These are phyloP conservation scores for Neostethus bicornis DNA, from an alignment of 2,797 vertebrate genomes.

Conservation along the genomic window DNA sequence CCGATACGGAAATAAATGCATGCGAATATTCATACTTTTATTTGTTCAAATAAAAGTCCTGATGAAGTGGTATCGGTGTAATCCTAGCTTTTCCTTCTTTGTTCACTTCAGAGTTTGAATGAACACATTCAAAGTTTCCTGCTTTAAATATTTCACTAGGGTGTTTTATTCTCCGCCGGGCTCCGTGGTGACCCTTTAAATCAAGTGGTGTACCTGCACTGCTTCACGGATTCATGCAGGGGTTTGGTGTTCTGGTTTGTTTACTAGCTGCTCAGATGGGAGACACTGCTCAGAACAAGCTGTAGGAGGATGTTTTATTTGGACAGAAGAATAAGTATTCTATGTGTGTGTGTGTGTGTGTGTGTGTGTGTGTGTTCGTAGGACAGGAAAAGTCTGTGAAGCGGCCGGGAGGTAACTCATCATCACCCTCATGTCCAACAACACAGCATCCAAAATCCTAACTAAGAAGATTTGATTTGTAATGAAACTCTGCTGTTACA, in stretches of 20 bases:
- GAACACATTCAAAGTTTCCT: background rate
- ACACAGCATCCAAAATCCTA: background rate
- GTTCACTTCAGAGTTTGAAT: background rate
- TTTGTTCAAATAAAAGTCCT: too few species aligned
- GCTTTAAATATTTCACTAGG: slow-evolving; percentile 18
- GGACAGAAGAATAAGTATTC: slow-evolving; percentile 4
- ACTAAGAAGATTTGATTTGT: slow-evolving; percentile 17
- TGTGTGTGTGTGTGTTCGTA: slow-evolving; percentile 21
- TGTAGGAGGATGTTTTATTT: slow-evolving; percentile 19
- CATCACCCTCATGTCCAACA: too few species aligned
- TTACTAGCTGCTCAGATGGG: slow-evolving; percentile 50
- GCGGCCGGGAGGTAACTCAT: background rate
- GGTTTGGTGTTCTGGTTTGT: slow-evolving; percentile 23
- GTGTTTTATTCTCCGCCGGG: slow-evolving; percentile 19
- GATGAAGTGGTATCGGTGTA: too few species aligned
- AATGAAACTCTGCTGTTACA: background rate
- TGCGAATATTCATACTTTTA: too few species aligned
- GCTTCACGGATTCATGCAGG: background rate
- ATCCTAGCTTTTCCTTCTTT: too few species aligned
- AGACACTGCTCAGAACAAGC: slow-evolving; percentile 27
- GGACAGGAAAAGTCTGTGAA: background rate
- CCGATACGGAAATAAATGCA: too few species aligned
- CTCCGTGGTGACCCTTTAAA: slow-evolving; percentile 3
- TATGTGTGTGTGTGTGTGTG: slow-evolving; percentile 15
- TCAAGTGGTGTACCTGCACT: slow-evolving; percentile 10